These are phyloP conservation scores for Drosophila incognita DNA, from an alignment of 2,888 invertebrate genomes.

Conservation along the genomic window DNA sequence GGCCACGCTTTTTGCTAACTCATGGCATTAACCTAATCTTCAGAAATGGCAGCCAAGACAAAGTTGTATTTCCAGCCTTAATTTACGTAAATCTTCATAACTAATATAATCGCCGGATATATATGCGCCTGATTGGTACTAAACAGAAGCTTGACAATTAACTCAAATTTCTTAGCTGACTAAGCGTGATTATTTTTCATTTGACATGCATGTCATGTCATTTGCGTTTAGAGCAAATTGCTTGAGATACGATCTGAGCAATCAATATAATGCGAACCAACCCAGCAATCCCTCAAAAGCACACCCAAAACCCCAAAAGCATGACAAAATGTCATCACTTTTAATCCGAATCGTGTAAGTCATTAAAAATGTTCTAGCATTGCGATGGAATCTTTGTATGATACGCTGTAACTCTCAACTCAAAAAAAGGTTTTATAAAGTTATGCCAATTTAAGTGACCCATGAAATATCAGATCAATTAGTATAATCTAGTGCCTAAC, in stretches of 20 bases:
- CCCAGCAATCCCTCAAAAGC: slow-evolving; percentile 27
- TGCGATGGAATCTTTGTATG: slow-evolving; percentile 23
- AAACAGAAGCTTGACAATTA: slow-evolving; percentile 28
- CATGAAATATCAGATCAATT: no score
- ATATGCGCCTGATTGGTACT: not conserved
- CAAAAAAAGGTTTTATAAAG: not conserved
- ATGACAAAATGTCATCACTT: slow-evolving; percentile 48
- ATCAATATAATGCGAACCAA: slow-evolving; percentile 46
- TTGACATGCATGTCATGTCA: slow-evolving; percentile 43
- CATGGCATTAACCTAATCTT: slow-evolving; percentile 3
- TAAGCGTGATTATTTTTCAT: slow-evolving; percentile 15
- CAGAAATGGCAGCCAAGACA: not conserved
- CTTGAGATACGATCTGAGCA: slow-evolving; percentile 46
- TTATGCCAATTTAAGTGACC: not conserved
- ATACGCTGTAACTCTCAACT: slow-evolving; percentile 5
- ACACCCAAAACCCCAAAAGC: slow-evolving; percentile 30
- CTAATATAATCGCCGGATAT: slow-evolving; percentile 25
- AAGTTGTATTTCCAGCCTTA: no score
- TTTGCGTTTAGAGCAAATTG: slow-evolving; percentile 26
- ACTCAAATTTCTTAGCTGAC: slow-evolving; percentile 30
- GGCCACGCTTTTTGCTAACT: not conserved
- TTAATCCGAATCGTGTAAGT: slow-evolving; percentile 24
- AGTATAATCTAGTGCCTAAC: not conserved
- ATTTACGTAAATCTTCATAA: slow-evolving; percentile 4
- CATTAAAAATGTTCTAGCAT: slow-evolving; percentile 39